Base-by-base conservation (phyloP, 2,888 invertebrate species). In the Drosophila diplacantha region DNA sequence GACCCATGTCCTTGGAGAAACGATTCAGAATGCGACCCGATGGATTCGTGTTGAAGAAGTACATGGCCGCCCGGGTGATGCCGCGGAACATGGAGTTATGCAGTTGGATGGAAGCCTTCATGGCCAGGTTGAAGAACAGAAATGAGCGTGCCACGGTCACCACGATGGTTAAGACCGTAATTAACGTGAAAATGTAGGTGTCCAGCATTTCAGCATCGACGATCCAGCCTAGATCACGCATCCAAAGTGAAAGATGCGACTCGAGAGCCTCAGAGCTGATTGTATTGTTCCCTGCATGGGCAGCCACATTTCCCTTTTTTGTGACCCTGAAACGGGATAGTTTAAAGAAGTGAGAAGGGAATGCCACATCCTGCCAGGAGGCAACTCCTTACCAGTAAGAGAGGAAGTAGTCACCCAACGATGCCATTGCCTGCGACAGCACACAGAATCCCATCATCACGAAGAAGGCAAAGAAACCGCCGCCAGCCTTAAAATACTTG, bases 1-100 rank as follows among this genome's bases (percentile, higher is more conserved):
- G 74, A 7, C 88, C 96, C 91, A 96, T 93, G 81, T 97, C 97
- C 87, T 96, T 96, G 0, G 96, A 94, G 88, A 97, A 96, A 24
- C 97, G 90, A 88, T 96, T 97, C 44, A 97, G 89, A 75, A 97
- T 93, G 44, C 94, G 89, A 0, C 94, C 94, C 0, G 93, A 93
- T 0, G 96, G 94, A 88, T 96, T 97, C 5, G 92, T 92, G 85
- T 96, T 95, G 89, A 97, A 97, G 89, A 97, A 97, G 22, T 92
- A 90, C 92, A 96, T 94, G 0, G 94, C 92, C 0, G 95, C 93
- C 18, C 93, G 90, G 3, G 95, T 93, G 20, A 97, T 92, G 29
- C 93, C 90, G n/a, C 90, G 88, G 86, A 96, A 96, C 96, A 97
- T 96, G 16, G 88, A 89, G 87, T 95, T 93, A 88, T 97, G 97